Conservation (phyloP, 2,888 invertebrate genomes). For the Pogonocherus hispidulus region DNA sequence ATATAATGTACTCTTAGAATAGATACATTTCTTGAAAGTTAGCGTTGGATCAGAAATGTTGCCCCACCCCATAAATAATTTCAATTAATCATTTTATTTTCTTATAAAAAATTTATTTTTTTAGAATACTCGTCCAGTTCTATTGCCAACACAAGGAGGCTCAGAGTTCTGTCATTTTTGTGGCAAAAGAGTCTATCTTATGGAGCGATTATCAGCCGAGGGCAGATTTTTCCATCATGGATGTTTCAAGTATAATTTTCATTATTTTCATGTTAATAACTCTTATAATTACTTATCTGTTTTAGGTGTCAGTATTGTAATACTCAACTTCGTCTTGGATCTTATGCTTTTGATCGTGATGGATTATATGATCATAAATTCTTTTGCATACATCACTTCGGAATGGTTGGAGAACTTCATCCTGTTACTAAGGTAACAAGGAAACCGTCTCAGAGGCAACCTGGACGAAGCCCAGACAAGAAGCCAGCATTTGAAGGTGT, state of each 20-base stretch:
- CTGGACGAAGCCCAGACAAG: conserved; percentile 66
- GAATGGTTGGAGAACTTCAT: conserved; percentile 74
- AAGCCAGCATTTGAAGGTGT: conserved; percentile 68
- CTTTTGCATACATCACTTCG: conserved; percentile 83
- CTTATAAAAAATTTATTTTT: conserved; percentile 59
- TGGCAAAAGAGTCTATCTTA: conserved; percentile 91
- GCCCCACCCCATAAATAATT: too few species aligned
- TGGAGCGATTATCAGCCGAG: conserved; percentile 92
- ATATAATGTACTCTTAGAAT: neutral
- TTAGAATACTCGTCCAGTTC: conserved; percentile 73
- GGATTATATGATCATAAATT: conserved; percentile 78
- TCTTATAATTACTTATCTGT: conserved; percentile 11
- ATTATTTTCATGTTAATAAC: neutral
- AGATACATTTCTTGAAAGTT: neutral
- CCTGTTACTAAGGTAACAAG: conserved; percentile 54
- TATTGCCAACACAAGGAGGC: conserved; percentile 76
- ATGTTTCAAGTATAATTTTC: conserved; percentile 77
- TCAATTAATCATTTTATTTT: too few species aligned
- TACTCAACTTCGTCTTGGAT: conserved; percentile 85
- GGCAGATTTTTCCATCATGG: conserved; percentile 92
- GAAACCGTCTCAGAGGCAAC: conserved; percentile 56
- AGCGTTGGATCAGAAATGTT: too few species aligned
- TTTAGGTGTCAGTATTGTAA: conserved; percentile 90
- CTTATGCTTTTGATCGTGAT: conserved; percentile 80
- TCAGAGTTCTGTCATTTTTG: conserved; percentile 91